Evolutionary conservation across 2,888 invertebrate genomes (phyloP), one percentile per base, ranked within the genome.

Genomic region (Aquatica leii): DNA sequence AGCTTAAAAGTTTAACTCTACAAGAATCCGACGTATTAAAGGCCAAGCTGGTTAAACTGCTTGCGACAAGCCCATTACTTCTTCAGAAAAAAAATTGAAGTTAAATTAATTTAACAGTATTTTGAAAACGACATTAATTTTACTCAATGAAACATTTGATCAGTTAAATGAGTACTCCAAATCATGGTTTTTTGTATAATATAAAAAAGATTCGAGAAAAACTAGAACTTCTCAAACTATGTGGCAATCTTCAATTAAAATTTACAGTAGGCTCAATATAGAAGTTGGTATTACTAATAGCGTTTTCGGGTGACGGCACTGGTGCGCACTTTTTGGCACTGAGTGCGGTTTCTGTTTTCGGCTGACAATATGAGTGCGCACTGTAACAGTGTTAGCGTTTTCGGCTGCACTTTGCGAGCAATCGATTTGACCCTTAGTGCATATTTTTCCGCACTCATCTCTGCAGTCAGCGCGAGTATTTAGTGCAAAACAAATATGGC

Each of bases 11-110:
- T 74, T 76, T 69, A 68, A 65, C 69, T 67, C 69, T 40, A 68
- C 68, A 60, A 66, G 37, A 71, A 71, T 70, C 2, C 68, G 70
- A 71, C 63, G 58, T 68, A 66, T 72, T 64, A 73, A 73, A 65
- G 71, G 71, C 58, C 72, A 72, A 70, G 66, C 71, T 71, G 70
- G 70, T 71, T 71, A 74, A 75, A 71, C 53, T 69, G 71, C 65
- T 15, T 62, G 51, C 54, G 71, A 75, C 69, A 69, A 74, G 53
- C 69, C 37, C 12, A 37, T 37, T 5, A 37, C 37, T 37, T n/a
- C 12, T 6, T 14, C 43, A 43, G 12, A 14, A 14, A 43, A 43
- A 14, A 15, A 43, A 43, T 43, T 24, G 24, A 24, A 24, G 24
- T 24, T 24, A 6, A 24, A 24, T 24, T 24, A n/a, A 4, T 43